Percentiles rank a stretch among this genome's conserved stretches.
These are phyloP conservation scores for Megalopta genalis DNA, from an alignment of 1,140 invertebrate genomes.

Conservation along the genomic window DNA sequence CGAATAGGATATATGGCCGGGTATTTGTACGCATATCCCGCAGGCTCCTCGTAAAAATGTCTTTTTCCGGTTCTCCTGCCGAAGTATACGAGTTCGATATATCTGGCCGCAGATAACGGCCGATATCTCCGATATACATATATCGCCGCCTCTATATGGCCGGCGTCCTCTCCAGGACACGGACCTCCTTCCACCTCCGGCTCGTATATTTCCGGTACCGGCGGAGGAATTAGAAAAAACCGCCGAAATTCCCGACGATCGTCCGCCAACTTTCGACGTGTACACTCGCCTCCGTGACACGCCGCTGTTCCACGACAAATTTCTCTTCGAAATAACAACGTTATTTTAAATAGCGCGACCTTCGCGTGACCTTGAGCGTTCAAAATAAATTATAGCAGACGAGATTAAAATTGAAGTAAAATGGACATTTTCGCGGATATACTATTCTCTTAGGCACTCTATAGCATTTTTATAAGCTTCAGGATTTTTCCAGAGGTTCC, in stretches of 20 bases:
- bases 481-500: too few species aligned
- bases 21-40: slow-evolving; percentile 61
- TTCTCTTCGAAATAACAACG: too few species aligned
- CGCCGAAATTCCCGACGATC: background rate
- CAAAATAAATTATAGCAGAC: too few species aligned
- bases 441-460: too few species aligned
- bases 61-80: slow-evolving; percentile 57
- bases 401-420: too few species aligned
- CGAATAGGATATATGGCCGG: slow-evolving; percentile 46
- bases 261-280: too few species aligned
- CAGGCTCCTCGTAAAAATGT: slow-evolving; percentile 72
- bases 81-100: slow-evolving; percentile 70
- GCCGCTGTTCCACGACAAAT: too few species aligned
- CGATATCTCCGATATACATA: slow-evolving; percentile 69
- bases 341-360: too few species aligned
- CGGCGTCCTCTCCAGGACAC: slow-evolving; percentile 19
- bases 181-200: slow-evolving; percentile 23
- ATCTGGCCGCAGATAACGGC: slow-evolving; percentile 68
- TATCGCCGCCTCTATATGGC: slow-evolving; percentile 57
- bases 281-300: too few species aligned
- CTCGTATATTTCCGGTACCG: slow-evolving; percentile 33
- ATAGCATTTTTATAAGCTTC: too few species aligned
- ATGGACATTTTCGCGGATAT: too few species aligned
- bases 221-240: slow-evolving; percentile 30
- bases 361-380: too few species aligned